Base-by-base conservation (phyloP, 2,888 invertebrate species). In the Caenorhabditis zanzibari region DNA sequence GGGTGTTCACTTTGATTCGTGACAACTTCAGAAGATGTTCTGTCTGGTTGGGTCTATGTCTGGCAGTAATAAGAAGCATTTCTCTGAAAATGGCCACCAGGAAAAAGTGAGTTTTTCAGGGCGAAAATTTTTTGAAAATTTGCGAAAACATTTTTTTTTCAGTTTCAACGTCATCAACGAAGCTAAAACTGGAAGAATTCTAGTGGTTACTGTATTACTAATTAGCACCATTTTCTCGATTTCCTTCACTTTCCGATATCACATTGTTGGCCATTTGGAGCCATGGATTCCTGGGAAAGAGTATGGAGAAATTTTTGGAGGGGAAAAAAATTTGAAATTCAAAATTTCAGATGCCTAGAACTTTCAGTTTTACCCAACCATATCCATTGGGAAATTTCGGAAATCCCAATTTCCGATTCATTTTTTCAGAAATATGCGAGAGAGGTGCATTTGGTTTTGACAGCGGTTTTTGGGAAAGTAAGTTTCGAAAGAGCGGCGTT, bases 1-100 rank as follows among this genome's bases (percentile, higher is more conserved):
- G 58, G 71, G 14, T 72, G 1, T 47, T 72, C 47, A 19, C 44
- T 59, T 47, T 41, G 3, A 47, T 47, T 10, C 58, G 32, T 12
- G 71, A 72, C 22, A 28, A 59, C 9, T 72, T 72, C 24, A 19
- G 71, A 22, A 0, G 71, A 22, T 59, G 59, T 19, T 72, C 71
- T 0, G 44, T 41, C 7, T 72, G 71, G 71, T 16, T 72, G 1
- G 58, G 71, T 10, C 24, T 72, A 6, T 22, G 7, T 10, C 24
- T 72, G 19, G 58, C 59, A 2, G 35, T 72, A 5, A 72, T 59
- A 2, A 24, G 71, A 47, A 59, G 59, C 3, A 22, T 72, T 14
- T 58, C 59, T 2, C 12, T 72, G 1, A 59, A 58, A 47, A 59
- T 47, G 22, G 71, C 28, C 5, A 47, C 59, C 5, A 32, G 49